phyloP scores from a whole-genome alignment of 2,888 invertebrate species.

The Tricholauxania praeusta region DNA sequence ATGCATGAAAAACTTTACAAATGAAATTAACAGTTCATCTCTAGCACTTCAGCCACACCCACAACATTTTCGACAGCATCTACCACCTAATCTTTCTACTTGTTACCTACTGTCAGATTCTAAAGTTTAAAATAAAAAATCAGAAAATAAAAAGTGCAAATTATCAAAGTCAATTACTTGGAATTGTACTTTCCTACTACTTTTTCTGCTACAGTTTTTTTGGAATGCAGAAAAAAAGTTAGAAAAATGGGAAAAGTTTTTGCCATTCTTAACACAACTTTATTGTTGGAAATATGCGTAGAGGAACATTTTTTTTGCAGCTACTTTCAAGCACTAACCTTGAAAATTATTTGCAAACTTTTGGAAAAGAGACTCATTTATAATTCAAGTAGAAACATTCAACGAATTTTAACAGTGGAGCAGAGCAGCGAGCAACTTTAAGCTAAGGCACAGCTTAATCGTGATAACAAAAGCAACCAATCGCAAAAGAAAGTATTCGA shows the following conservation, averaged over 20 bases:
- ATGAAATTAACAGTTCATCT: conserved; percentile 57
- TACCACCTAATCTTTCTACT: neutral
- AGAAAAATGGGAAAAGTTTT: conserved; percentile 19
- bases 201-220: conserved; percentile 21
- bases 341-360: conserved; percentile 17
- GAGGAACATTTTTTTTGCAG: neutral
- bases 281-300: conserved; percentile 13
- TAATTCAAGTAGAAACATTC: conserved; percentile 3
- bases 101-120: too few species aligned
- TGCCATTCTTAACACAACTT: conserved; percentile 23
- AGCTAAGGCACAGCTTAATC: neutral
- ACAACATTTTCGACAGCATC: neutral
- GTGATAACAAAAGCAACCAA: neutral
- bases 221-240: neutral
- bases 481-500: neutral
- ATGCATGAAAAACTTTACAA: conserved; percentile 13
- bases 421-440: neutral
- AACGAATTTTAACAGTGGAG: neutral
- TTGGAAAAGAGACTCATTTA: conserved; percentile 1
- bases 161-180: conserved; percentile 61
- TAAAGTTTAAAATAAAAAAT: too few species aligned
- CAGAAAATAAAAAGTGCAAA: conserved; percentile 51
- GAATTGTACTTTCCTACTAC: conserved; percentile 33
- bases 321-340: neutral
- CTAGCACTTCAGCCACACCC: neutral